These are phyloP conservation scores for Tribolium castaneum DNA, from an alignment of 1,140 invertebrate genomes.

Conservation along the genomic window DNA sequence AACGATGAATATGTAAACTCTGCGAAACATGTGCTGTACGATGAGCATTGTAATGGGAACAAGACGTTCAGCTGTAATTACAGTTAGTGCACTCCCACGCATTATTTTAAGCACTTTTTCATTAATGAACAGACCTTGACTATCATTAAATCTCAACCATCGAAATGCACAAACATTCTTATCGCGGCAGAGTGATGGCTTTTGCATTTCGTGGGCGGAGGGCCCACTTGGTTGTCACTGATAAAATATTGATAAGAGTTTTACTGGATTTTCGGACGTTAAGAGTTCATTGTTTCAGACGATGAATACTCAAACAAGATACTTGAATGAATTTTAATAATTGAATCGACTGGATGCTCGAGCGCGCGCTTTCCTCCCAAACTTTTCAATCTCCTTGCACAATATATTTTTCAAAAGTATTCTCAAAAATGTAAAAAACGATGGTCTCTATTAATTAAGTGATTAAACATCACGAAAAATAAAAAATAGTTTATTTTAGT, in stretches of 20 bases:
- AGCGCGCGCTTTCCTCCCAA: not conserved
- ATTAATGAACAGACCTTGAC: not conserved
- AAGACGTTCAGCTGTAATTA: not conserved
- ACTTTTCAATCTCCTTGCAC: not conserved
- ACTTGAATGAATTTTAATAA: conserved; percentile 32
- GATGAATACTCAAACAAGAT: conserved; percentile 19
- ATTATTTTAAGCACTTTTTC: conserved; percentile 16
- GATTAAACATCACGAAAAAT: no score
- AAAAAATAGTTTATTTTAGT: no score
- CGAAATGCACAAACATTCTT: not conserved
- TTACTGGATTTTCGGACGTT: conserved; percentile 5
- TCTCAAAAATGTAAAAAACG: not conserved
- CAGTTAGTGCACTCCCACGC: conserved; percentile 16
- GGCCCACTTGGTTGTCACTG: not conserved
- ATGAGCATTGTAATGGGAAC: not conserved
- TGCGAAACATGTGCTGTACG: not conserved
- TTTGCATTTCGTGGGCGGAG: not conserved
- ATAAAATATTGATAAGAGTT: conserved; percentile 11
- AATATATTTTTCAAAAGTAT: not conserved
- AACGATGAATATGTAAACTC: not conserved
- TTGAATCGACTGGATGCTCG: conserved; percentile 15
- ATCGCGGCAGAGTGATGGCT: not conserved
- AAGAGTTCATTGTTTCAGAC: conserved; percentile 23
- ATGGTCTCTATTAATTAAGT: not conserved
- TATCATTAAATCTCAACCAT: not conserved